Evolutionary conservation across 2,888 invertebrate species (phyloP), one percentile per base, ranked within the genome.

Genomic region (Melanostoma scalare): DNA sequence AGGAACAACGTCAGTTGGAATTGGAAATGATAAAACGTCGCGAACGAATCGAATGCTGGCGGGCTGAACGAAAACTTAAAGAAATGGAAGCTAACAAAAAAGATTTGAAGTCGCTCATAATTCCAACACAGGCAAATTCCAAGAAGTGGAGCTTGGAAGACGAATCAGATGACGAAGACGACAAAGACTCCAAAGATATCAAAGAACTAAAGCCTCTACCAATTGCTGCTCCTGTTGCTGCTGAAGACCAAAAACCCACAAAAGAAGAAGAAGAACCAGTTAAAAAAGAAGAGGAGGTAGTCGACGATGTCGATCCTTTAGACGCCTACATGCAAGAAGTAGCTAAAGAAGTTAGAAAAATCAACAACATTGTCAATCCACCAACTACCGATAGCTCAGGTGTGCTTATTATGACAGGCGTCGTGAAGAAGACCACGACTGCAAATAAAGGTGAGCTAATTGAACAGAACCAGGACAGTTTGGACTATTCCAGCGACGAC

Each of bases 401-500:
- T 10, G 93, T 97, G 1, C 95, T 97, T 2, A 96, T 97, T 73
- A 93, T 97, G 2, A 96, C 96, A 0, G 97, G 97, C 4, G 95
- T 96, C 4, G 96, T 96, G 0, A 97, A 97, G 90, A 96, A 96
- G 88, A 87, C 88, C 9, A 94, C 94, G 85, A 93, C 94, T 40
- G 95, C 95, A 87, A 82, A 86, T 6, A 95, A 96, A 87, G 99
- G 99, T 68, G 99, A 99, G 92, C 92, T 99, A n/a, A 98, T 99
- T 89, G 99, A 99, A 91, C 99, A 98, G 90, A 99, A 99, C 92
- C 98, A 98, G 91, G 99, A 99, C 90, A 98, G 97, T 0, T 92
- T 99, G 82, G 99, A 98, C 92, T 99, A 99, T 92, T 98, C 98
- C 0, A 98, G 98, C 9, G 99, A 99, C 91, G 99, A 99, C 90